A percentile compares a stretch with the other conserved stretches of the same genome.
These are phyloP conservation scores for Euproctis similis DNA, from an alignment of 2,888 invertebrate species.

Conservation along the genomic window DNA sequence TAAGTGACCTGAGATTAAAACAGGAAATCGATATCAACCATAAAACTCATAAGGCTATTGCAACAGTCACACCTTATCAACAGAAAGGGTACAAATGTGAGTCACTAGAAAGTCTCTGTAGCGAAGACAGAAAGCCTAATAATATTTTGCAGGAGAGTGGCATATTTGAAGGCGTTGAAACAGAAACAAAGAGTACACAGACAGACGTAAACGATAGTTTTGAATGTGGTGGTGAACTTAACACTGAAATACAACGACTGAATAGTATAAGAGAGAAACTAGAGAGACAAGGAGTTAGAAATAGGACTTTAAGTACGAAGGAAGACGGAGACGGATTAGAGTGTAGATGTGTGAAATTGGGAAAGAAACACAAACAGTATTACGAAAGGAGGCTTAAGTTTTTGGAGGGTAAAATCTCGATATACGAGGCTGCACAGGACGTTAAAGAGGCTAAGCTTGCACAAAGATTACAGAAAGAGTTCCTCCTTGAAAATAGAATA, in stretches of 20 bases:
- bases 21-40: constrained; percentile 54
- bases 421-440: constrained; percentile 80
- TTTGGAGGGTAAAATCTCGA: constrained; percentile 78
- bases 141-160: constrained; percentile 83
- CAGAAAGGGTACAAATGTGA: constrained; percentile 66
- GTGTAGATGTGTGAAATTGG: constrained; percentile 69
- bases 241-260: constrained; percentile 79
- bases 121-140: constrained; percentile 67
- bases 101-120: constrained; percentile 62
- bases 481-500: constrained; percentile 67
- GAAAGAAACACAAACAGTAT: constrained; percentile 77
- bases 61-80: constrained; percentile 79
- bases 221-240: constrained; percentile 71
- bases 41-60: constrained; percentile 75
- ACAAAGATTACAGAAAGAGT: constrained; percentile 78
- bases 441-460: constrained; percentile 77
- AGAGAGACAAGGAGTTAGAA: constrained; percentile 75
- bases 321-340: constrained; percentile 62
- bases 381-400: constrained; percentile 80
- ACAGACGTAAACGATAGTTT: constrained; percentile 75
- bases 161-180: constrained; percentile 79
- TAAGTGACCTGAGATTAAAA: constrained; percentile 60
- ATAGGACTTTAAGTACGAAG: constrained; percentile 61
- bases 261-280: constrained; percentile 78
- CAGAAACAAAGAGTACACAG: constrained; percentile 68